phyloP scores from a whole-genome alignment of 2,113 vertebrate species.

The Australoheros scitulus region DNA sequence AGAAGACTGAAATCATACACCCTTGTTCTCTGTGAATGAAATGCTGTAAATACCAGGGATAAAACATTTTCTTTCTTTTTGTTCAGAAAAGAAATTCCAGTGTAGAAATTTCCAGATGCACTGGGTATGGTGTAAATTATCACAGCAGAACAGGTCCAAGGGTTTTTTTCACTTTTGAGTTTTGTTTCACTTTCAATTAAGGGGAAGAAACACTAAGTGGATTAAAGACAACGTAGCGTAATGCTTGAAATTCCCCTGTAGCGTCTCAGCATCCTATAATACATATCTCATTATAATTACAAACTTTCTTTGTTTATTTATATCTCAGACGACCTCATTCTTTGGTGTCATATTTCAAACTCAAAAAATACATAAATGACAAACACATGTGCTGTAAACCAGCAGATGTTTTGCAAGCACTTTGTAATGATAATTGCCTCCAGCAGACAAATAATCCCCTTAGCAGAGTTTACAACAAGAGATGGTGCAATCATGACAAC shows the following conservation, averaged over 20 bases:
- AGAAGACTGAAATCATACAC: background rate
- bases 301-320: slow-evolving; percentile 58
- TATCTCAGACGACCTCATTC: slow-evolving; percentile 51
- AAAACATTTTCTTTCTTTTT: background rate
- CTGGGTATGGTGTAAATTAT: slow-evolving; percentile 4
- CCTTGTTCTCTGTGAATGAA: background rate
- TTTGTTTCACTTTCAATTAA: slow-evolving; percentile 48
- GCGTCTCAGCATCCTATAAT: slow-evolving; percentile 3
- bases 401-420: slow-evolving; percentile 65
- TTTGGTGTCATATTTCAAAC: slow-evolving; percentile 47
- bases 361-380: slow-evolving; percentile 65
- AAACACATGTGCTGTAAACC: slow-evolving; percentile 70
- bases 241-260: slow-evolving; percentile 24
- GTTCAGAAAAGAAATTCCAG: slow-evolving; percentile 20
- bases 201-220: background rate
- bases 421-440: slow-evolving; percentile 74
- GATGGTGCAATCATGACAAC: slow-evolving; percentile 72
- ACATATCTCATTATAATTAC: slow-evolving; percentile 21
- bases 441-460: slow-evolving; percentile 59
- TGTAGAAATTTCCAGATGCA: background rate
- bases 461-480: slow-evolving; percentile 55
- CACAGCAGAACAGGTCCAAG: background rate
- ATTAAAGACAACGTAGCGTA: background rate
- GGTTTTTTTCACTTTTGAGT: slow-evolving; percentile 46
- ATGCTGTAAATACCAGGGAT: slow-evolving; percentile 29